A percentile compares a stretch with the other conserved stretches of the same genome.
These are phyloP conservation scores for Grallaria varia DNA, from an alignment of 2,113 vertebrate species.

Conservation along the genomic window DNA sequence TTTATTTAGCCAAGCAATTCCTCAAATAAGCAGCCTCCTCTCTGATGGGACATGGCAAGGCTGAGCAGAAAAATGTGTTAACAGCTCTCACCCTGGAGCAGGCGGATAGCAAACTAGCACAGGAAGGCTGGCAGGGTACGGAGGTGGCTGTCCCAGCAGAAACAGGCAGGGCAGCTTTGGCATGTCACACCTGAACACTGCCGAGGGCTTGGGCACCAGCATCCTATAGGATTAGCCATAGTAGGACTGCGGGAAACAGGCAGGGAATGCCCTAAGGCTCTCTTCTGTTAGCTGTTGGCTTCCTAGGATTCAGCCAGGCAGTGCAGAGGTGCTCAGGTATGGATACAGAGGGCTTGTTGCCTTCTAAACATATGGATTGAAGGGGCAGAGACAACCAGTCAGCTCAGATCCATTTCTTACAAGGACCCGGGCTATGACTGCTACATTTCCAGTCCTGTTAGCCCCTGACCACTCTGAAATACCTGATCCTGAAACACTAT, in stretches of 20 bases:
- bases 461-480: background rate
- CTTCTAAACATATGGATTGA: background rate
- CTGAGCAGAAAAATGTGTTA: background rate
- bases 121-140: background rate
- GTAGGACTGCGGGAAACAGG: background rate
- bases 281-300: background rate
- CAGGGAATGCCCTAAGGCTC: background rate
- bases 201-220: background rate
- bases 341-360: background rate
- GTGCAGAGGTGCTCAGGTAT: background rate
- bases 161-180: background rate
- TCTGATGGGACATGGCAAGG: conserved; percentile 24
- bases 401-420: background rate
- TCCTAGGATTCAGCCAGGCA: background rate
- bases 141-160: background rate
- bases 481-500: background rate
- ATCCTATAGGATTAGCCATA: background rate
- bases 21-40: conserved; percentile 1
- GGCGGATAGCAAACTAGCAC: background rate
- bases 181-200: background rate
- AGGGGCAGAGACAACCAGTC: background rate
- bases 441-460: background rate
- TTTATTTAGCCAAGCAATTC: conserved; percentile 29
- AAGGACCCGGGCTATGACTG: background rate
- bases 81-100: background rate